Conservation (phyloP, 2,113 vertebrate genomes). For the Laticauda laticaudata region DNA sequence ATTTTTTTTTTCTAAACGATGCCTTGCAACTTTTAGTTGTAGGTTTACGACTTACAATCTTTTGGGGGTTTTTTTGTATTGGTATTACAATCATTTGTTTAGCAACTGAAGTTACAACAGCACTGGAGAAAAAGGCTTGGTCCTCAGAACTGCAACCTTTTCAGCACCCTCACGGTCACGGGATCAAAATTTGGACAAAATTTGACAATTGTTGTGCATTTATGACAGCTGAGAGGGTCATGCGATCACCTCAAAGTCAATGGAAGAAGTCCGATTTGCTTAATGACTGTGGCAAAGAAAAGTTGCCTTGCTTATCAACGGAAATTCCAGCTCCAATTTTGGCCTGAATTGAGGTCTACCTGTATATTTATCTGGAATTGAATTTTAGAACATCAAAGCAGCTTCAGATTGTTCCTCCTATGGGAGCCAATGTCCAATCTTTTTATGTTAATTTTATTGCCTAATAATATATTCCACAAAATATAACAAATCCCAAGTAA, state of each 20-base stretch:
- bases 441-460: background rate
- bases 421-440: background rate
- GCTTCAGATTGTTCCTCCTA: background rate
- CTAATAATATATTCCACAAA: background rate
- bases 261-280: too few relatives aligned
- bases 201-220: background rate
- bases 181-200: background rate
- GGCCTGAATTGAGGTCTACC: background rate
- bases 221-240: background rate
- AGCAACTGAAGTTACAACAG: background rate
- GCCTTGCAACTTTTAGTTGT: background rate
- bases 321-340: background rate
- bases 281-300: background rate
- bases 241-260: too few relatives aligned
- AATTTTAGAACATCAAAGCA: background rate
- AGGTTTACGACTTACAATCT: background rate
- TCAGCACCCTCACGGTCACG: background rate
- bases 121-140: background rate
- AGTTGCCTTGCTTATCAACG: background rate
- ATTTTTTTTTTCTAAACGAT: background rate
- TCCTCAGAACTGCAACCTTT: background rate
- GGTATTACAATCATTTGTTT: background rate
- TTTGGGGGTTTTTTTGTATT: too few relatives aligned
- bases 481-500: background rate
- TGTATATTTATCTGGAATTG: background rate